Base-by-base conservation (phyloP, 2,113 vertebrate genomes). In the Seriola dumerili region DNA sequence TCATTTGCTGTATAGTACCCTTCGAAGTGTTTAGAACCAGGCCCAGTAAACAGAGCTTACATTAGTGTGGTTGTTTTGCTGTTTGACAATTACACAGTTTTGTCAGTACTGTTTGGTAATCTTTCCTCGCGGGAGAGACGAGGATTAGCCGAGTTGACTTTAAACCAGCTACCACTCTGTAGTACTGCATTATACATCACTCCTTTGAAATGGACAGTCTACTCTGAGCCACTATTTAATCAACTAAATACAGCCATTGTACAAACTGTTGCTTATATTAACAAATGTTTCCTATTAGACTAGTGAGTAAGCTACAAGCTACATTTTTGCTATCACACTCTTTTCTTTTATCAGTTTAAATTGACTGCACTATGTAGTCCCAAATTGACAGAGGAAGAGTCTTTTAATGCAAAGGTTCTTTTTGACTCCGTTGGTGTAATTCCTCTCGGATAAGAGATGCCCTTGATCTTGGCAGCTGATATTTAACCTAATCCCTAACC, bases 381-480 rank as follows among this genome's bases (percentile, higher is more conserved):
- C 46, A 8, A 72, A 78, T 85, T 6, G 54, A 44, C 25, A 46
- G 55, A 57, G 32, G 19, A 78, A 57, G 46, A 10, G 44, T 25
- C 19, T 66, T 71, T 65, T 46, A 42, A 57, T 71, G 29, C 73
- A 79, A 42, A 46, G 29, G 46, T 12, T 62, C 48, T 69, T 57
- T 82, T 36, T 58, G 21, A 64, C 50, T 50, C 50, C 0, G 8
- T 23, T 59, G 65, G 48, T 10, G 10, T 85, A 81, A 87, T 72
- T 72, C 58, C 62, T 82, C 10, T 8, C 5, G 40, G 62, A 90
- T 74, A 54, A 84, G 48, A 61, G 66, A 81, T 74, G 67, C 63
- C 84, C 76, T 85, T 88, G 90, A 91, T 90, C 74, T 84, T 75
- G 70, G 76, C 76, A 83, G 80, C 80, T 90, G 84, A 90, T 88